Base-by-base conservation (phyloP, 2,797 vertebrate species). In the Urophycis tenuis region DNA sequence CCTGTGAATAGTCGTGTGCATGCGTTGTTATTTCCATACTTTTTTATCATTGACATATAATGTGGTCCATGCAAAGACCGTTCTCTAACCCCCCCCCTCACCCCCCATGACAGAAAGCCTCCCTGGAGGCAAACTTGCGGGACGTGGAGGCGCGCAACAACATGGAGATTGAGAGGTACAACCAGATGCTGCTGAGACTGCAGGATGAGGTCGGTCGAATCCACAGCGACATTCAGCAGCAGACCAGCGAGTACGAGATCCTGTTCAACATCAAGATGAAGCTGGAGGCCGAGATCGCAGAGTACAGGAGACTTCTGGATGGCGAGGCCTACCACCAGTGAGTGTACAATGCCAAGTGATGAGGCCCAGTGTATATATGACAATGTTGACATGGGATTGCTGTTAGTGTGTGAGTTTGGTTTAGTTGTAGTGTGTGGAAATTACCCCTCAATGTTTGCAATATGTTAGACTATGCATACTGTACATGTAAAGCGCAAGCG, bases 241-340 rank as follows among this genome's bases (percentile, higher is more conserved):
- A 94, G 77, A 82, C 88, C 0, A 91, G 91, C 10, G 94, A 96
- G 2, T 96, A 97, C 0, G 92, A 96, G 78, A 73, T 77, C 15
- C 92, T 97, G 77, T 89, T 96, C 78, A 94, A 96, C 87, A 91
- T 95, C 87, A 97, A 97, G 87, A 92, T 93, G 88, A 95, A 95
- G 81, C 91, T 98, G 88, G 96, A 97, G 89, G 91, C 91, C 0
- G 96, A 98, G 90, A 98, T 98, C 3, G 78, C 85, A 0, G 95
- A 95, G 82, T 98, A 98, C 92, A 94, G 93, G 82, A 91, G 91
- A 80, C 93, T 98, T 78, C 92, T 97, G 78, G 96, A 97, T 1
- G 94, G 94, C 0, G 94, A 82, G 8, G 85, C 0, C 0, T 69
- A 92, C 14, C 87, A 96, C 4, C 88, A 19, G 95, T 97, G 84